Base-by-base conservation (phyloP, 2,888 invertebrate genomes). In the Tricholauxania praeusta region DNA sequence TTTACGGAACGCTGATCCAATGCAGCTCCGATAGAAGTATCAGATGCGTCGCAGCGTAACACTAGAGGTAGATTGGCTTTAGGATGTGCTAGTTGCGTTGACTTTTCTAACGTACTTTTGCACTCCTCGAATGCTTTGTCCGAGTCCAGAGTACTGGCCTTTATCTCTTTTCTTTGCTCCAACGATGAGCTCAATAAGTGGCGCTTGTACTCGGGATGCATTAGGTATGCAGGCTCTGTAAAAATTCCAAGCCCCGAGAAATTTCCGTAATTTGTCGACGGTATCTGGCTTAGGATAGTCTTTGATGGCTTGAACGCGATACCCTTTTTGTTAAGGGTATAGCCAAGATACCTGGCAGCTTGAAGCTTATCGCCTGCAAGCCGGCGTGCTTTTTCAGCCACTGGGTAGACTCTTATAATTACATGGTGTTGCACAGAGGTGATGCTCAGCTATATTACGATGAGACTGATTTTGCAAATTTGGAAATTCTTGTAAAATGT, bases 131-230 rank as follows among this genome's bases (percentile, higher is more conserved):
- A 79, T 12, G 79, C 76, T n/a, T 57, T 14, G 28, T 75, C 51
- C 4, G 75, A 2, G 79, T 77, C 78, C 81, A 78, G 6, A 19
- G 32, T 6, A 79, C 22, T 22, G 22, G 22, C 22, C 69, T 22
- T 78, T 78, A 59, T 79, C 76, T 4, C 73, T 77, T 67, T 77
- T 79, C 12, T 69, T 76, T 7, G 78, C 66, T 0, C 74, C 55
- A 12, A 68, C 12, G 8, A 72, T 70, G 17, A 72, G 63, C 6
- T 72, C 62, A 1, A 71, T 59, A 0, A 76, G 66, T 1, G 74
- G 75, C n/a, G 66, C 71, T 67, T 80, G 80, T 14, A 68, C 66
- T 64, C 66, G 55, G 39, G 78, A 76, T 15, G 78, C 79, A 22
- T 78, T 51, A 62, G 67, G 71, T 10, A 75, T 66, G 48, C 67